phyloP scores from a whole-genome alignment of 2,888 invertebrate genomes.

The Dryobotodes eremita region DNA sequence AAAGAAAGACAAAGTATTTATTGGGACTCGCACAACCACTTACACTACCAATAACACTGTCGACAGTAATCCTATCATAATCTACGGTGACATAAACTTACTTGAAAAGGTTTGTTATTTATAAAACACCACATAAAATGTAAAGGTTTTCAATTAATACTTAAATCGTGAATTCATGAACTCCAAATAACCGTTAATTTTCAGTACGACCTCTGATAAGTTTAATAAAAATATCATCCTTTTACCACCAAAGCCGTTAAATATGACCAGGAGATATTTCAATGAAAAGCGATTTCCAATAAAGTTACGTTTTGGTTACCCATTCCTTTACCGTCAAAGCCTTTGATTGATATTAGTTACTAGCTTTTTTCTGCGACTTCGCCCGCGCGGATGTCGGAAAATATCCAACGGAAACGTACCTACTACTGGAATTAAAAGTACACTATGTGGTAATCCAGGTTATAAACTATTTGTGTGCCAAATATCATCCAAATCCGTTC shows the following conservation, averaged over 20 bases:
- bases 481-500: too few relatives aligned
- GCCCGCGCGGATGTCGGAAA: too few relatives aligned
- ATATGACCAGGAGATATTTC: constrained; percentile 22
- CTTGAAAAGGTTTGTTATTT: background rate
- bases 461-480: too few relatives aligned
- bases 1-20: too few relatives aligned
- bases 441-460: too few relatives aligned
- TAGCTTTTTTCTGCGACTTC: too few relatives aligned
- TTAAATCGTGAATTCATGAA: background rate
- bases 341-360: constrained; percentile 57
- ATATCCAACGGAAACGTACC: too few relatives aligned
- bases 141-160: background rate
- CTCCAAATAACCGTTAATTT: background rate
- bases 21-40: too few relatives aligned
- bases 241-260: constrained; percentile 26
- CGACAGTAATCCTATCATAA: too few relatives aligned
- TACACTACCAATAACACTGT: too few relatives aligned
- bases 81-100: too few relatives aligned
- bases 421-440: too few relatives aligned
- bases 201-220: background rate
- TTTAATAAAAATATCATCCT: background rate
- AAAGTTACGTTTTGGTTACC: constrained; percentile 28
- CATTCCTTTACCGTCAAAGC: constrained; percentile 23
- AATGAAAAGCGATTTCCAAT: constrained; percentile 37
- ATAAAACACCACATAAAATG: background rate